phyloP scores from a whole-genome alignment of 1,140 invertebrate genomes.

The Magallana ariakensis region DNA sequence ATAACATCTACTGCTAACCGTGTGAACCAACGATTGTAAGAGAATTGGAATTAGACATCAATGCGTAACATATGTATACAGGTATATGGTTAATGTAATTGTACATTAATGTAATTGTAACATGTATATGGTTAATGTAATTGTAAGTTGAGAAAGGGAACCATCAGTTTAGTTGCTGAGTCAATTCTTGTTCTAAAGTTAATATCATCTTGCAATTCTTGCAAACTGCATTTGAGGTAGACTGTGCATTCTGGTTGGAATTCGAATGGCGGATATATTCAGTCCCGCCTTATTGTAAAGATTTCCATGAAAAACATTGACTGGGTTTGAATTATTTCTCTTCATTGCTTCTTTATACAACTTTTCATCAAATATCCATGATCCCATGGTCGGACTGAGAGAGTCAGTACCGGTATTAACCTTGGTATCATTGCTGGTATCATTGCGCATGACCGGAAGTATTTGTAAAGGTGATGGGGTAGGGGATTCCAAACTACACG shows the following conservation, averaged over 20 bases:
- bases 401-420: neutral
- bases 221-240: neutral
- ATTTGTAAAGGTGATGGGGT: neutral
- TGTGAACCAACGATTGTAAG: too few relatives aligned
- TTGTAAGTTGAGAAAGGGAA: too few relatives aligned
- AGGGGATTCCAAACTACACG: neutral
- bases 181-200: too few relatives aligned
- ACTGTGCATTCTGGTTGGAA: neutral
- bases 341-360: neutral
- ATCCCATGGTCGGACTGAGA: neutral
- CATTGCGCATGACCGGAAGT: neutral
- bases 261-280: neutral
- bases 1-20: too few relatives aligned
- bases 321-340: neutral
- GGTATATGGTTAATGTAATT: too few relatives aligned
- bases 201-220: neutral
- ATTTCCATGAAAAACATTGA: neutral
- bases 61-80: too few relatives aligned
- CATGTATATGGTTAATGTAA: too few relatives aligned
- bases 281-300: neutral
- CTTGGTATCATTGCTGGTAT: neutral
- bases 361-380: neutral
- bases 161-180: too few relatives aligned
- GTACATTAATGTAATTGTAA: too few relatives aligned
- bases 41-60: too few relatives aligned